These are phyloP conservation scores for Engraulis encrasicolus DNA, from an alignment of 2,113 vertebrate genomes.

Conservation along the genomic window DNA sequence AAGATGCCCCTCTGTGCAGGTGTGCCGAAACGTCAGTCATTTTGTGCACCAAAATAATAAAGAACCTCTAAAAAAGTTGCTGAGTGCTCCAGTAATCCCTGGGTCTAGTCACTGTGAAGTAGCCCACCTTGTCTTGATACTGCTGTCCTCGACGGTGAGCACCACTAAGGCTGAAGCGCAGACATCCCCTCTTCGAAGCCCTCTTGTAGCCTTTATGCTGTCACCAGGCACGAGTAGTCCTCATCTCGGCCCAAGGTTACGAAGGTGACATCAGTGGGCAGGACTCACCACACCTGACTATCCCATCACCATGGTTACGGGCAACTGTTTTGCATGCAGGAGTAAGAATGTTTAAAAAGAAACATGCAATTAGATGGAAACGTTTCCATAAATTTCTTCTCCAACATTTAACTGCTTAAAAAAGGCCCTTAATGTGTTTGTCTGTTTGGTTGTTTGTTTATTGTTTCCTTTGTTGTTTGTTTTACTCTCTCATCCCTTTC, in stretches of 20 bases:
- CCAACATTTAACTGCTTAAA: slow-evolving; percentile 53
- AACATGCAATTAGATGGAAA: slow-evolving; percentile 78
- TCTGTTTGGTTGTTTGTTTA: slow-evolving; percentile 75
- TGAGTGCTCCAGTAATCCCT: too few relatives aligned
- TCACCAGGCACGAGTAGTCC: too few relatives aligned
- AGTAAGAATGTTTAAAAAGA: slow-evolving; percentile 32
- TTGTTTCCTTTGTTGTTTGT: slow-evolving; percentile 63
- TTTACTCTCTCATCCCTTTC: neutral
- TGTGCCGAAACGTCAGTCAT: too few relatives aligned
- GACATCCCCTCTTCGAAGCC: too few relatives aligned
- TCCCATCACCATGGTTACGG: slow-evolving; percentile 76
- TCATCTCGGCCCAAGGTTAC: slow-evolving; percentile 32
- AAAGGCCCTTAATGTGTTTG: slow-evolving; percentile 68
- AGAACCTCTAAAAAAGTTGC: too few relatives aligned
- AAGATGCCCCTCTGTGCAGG: too few relatives aligned
- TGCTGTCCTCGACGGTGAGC: too few relatives aligned
- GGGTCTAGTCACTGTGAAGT: too few relatives aligned
- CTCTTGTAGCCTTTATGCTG: too few relatives aligned
- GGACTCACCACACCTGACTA: slow-evolving; percentile 65
- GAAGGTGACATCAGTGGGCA: slow-evolving; percentile 32
- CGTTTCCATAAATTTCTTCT: slow-evolving; percentile 76
- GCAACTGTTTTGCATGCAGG: slow-evolving; percentile 60
- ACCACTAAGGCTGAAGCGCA: too few relatives aligned
- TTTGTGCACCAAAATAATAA: too few relatives aligned
- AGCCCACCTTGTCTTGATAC: too few relatives aligned